Conservation (phyloP, 2,113 vertebrate species). For the Tyto alba region DNA sequence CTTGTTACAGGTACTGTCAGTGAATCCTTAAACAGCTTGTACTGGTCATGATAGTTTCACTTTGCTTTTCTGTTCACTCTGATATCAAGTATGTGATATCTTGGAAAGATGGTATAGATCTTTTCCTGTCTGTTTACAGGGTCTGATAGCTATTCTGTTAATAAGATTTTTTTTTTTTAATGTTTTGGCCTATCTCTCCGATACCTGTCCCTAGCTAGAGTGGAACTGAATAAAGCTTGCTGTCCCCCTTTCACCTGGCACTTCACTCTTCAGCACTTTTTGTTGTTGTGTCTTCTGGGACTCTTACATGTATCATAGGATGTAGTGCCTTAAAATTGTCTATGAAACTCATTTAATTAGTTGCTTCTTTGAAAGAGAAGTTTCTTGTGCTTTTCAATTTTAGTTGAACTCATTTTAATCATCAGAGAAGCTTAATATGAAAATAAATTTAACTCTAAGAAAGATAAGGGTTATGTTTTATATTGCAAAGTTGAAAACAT, state of each 20-base stretch:
- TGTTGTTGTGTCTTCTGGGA: neutral
- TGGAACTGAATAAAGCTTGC: neutral
- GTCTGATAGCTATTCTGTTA: neutral
- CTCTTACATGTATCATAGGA: neutral
- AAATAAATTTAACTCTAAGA: conserved; percentile 12
- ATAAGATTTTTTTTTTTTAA: neutral
- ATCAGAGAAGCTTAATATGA: neutral
- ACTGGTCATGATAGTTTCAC: neutral
- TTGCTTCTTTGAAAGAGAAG: neutral
- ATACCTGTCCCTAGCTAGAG: neutral
- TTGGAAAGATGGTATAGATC: neutral
- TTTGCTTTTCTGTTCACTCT: neutral
- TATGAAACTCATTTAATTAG: neutral
- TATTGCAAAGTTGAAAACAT: neutral
- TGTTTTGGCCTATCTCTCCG: neutral
- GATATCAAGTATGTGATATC: neutral
- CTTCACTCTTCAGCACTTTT: neutral
- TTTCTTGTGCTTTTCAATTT: neutral
- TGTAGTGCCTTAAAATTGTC: neutral
- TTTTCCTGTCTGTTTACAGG: neutral
- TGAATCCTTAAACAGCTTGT: neutral
- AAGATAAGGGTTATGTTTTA: neutral
- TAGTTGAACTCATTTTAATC: neutral
- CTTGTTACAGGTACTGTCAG: neutral
- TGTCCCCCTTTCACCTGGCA: neutral